Conservation (phyloP, 2,888 invertebrate species). For the Synanthedon andrenaeformis region DNA sequence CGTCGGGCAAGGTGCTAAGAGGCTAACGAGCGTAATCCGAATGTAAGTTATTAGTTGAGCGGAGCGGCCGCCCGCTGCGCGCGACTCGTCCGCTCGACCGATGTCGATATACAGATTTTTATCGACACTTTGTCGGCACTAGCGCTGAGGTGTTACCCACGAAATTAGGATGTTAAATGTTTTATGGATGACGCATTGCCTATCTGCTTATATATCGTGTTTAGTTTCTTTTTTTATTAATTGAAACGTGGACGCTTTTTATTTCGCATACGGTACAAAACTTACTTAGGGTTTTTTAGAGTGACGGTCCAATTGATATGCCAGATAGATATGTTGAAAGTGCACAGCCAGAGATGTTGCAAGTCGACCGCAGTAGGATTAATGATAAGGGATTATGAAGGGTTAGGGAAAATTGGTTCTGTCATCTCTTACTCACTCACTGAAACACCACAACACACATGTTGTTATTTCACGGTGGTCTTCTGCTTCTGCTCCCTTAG, state of each 20-base stretch:
- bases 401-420: no score
- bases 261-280: not conserved
- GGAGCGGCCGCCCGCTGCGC: conserved; percentile 51
- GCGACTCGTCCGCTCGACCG: conserved; percentile 21
- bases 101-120: conserved; percentile 53
- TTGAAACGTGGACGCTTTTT: not conserved
- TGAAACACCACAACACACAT: no score
- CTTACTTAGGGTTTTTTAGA: no score
- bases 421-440: no score
- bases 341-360: no score
- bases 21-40: conserved; percentile 67
- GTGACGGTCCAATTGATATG: no score
- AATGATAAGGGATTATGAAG: no score
- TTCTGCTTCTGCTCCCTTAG: no score
- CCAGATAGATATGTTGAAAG: no score
- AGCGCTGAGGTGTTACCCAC: conserved; percentile 63
- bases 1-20: conserved; percentile 64
- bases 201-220: conserved; percentile 18
- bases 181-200: conserved; percentile 62
- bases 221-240: not conserved
- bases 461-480: no score
- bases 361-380: no score
- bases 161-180: conserved; percentile 66
- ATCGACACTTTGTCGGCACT: conserved; percentile 64
- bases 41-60: conserved; percentile 63